Evolutionary conservation across 2,113 vertebrate species (phyloP), one percentile per base, ranked within the genome.

Genomic region (Entomyzon cyanotis): DNA sequence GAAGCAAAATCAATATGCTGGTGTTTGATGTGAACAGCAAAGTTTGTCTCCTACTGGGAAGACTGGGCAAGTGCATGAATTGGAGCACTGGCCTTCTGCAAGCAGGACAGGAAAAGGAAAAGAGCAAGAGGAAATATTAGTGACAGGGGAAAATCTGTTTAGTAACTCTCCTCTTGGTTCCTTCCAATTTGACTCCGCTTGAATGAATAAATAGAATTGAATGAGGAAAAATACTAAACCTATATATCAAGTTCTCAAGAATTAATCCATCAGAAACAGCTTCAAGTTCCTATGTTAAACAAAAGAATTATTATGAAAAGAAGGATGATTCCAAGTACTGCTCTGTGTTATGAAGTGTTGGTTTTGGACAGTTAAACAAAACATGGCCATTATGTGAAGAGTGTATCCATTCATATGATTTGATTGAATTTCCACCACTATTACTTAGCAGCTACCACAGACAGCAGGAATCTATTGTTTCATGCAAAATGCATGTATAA

Each of bases 341-440:
- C 30, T 89, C 22, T 91, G 77, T 42, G 47, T 60, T 91, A 83
- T 35, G 74, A 95, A 87, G 46, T 37, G 50, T 1, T n/a, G 78
- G 50, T 79, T 88, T 94, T 73, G 22, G 63, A 62, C 65, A 87
- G 78, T 77, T 84, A 67, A 58, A 68, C 70, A 94, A 97, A 90
- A 76, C 60, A 44, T 28, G 62, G n/a, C 42, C 30, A 42, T 69
- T 88, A 16, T 87, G 49, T 63, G 76, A 41, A 70, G 78, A 96
- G 82, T 56, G 42, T 35, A 91, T 94, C 78, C 70, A 89, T 84
- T 71, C 67, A 64, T 75, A 56, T 5, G 10, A 75, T 56, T 87
- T 37, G 42, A 85, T 31, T 79, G 49, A 91, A 88, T 88, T 96
- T 95, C 82, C 82, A 67, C 24, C 5, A 44, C 12, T 78, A 37